phyloP scores from a whole-genome alignment of 2,888 invertebrate genomes.

The Scaptomyza flava region DNA sequence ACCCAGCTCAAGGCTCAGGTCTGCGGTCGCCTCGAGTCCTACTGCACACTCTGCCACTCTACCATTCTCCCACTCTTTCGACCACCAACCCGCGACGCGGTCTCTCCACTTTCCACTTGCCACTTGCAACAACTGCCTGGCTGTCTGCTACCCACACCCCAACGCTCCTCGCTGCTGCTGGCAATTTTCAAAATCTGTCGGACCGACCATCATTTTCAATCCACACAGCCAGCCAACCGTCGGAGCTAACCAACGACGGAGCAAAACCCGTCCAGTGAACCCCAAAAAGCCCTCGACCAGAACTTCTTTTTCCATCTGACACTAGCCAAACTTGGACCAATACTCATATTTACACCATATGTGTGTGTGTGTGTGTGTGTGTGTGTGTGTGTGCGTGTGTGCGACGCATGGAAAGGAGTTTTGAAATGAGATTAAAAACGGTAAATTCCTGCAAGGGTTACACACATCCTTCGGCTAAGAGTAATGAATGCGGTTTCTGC shows the following conservation, averaged over 20 bases:
- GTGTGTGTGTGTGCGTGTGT: conserved; percentile 33
- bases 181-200: conserved; percentile 76
- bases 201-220: conserved; percentile 79
- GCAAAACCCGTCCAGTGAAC: conserved; percentile 26
- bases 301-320: conserved; percentile 82
- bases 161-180: conserved; percentile 20
- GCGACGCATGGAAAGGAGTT: conserved; percentile 65
- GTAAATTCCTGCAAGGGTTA: conserved; percentile 78
- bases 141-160: conserved; percentile 35
- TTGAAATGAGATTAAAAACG: conserved; percentile 80
- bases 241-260: background rate
- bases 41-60: conserved; percentile 9
- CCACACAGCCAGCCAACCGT: conserved; percentile 29
- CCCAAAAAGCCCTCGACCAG: conserved; percentile 65
- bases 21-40: conserved; percentile 70
- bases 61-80: background rate
- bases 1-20: conserved; percentile 82
- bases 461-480: conserved; percentile 75
- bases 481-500: conserved; percentile 83
- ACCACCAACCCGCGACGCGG: background rate
- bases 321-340: conserved; percentile 76
- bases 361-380: conserved; percentile 15
- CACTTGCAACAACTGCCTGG: conserved; percentile 56
- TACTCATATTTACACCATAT: conserved; percentile 78
- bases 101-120: conserved; percentile 30